phyloP scores from a whole-genome alignment of 1,140 invertebrate genomes.

The Drosophila pachea region DNA sequence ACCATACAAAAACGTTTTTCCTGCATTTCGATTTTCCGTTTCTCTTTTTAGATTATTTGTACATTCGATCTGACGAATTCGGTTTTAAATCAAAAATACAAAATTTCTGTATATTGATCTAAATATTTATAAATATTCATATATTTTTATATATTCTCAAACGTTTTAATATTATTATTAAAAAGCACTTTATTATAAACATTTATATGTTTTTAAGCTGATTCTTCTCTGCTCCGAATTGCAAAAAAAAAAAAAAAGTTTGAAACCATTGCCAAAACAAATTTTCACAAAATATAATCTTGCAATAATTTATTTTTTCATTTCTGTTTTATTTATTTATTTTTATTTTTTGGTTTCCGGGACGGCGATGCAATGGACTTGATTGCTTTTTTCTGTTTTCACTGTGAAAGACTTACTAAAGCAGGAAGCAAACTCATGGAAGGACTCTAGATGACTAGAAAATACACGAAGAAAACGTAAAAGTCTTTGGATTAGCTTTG shows the following conservation, averaged over 20 bases:
- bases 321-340: neutral
- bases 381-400: neutral
- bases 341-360: constrained; percentile 10
- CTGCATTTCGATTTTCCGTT: constrained; percentile 26
- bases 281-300: constrained; percentile 4
- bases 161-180: constrained; percentile 29
- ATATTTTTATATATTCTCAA: neutral
- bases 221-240: constrained; percentile 10
- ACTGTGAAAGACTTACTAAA: constrained; percentile 2
- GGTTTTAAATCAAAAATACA: constrained; percentile 22
- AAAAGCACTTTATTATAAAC: constrained; percentile 18
- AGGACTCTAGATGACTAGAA: constrained; percentile 25
- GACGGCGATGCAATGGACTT: constrained; percentile 45
- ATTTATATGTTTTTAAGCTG: neutral
- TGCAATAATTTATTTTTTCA: neutral
- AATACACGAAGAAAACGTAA: neutral
- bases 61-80: constrained; percentile 61
- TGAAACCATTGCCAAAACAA: constrained; percentile 48
- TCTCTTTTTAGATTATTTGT: constrained; percentile 60
- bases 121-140: constrained; percentile 24
- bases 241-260: constrained; percentile 31
- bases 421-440: constrained; percentile 24
- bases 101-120: constrained; percentile 44
- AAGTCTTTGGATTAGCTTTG: constrained; percentile 1
- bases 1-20: constrained; percentile 56